Evolutionary conservation across 2,888 invertebrate genomes (phyloP), one percentile per base, ranked within the genome.

Genomic region (Drosophila kambysellisi): DNA sequence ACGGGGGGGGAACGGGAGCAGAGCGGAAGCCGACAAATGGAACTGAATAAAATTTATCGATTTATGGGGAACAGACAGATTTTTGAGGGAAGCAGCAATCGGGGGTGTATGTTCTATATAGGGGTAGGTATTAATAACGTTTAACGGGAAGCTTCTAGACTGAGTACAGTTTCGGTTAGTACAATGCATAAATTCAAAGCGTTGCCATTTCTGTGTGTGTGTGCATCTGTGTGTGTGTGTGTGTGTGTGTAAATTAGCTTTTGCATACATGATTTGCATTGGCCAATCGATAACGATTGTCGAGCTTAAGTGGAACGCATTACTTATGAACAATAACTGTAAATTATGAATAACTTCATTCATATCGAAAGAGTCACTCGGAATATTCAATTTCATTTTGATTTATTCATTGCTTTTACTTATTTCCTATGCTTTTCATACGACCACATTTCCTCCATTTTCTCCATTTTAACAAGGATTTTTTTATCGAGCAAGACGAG

Each of bases 1-100:
- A 25, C 20, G 25, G 25, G 25, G 59, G 63, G 71, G 72, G 65
- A 61, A 35, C 70, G 68, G 65, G 41, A 11, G 25, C 20, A 4
- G 29, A 2, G 9, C 15, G 35, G 46, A 69, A 70, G 35, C 71
- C 69, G 54, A 50, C 78, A 50, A 81, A 79, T 67, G 81, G 80
- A 88, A 87, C 82, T 73, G 68, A 79, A 83, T 88, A 82, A 82
- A 88, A 83, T 88, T 75, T 82, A 86, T 87, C 79, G 86, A 88
- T 86, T 85, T 71, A 71, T 64, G 70, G 71, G 37, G 51, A 20
- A 17, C 25, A 32, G 41, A 15, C n/a, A 32, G 48, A 46, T 46
- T 46, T 46, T 46, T 46, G 46, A 4, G 15, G 7, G 46, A 7
- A 12, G 11, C 0, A 12, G 11, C 0, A 12, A 12, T 20, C 46